These are phyloP conservation scores for Ferrisia virgata DNA, from an alignment of 2,888 invertebrate species.

Conservation along the genomic window DNA sequence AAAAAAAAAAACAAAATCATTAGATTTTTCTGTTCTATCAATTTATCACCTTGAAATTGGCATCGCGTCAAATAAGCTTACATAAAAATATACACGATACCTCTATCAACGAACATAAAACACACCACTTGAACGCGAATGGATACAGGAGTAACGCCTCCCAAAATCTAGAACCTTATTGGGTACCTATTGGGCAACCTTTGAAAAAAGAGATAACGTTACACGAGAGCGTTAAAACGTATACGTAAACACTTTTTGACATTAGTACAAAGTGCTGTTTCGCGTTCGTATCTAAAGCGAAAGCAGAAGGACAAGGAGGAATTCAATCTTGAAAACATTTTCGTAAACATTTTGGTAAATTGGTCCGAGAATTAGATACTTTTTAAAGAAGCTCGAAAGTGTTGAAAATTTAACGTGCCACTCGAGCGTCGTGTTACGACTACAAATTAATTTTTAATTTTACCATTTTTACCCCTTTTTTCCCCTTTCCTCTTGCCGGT, in stretches of 20 bases:
- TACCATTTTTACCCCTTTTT: neutral
- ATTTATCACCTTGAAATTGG: too few relatives aligned
- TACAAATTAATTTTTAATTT: constrained; percentile 13
- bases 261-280: neutral
- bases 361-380: constrained; percentile 14
- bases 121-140: neutral
- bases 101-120: too few relatives aligned
- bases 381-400: neutral
- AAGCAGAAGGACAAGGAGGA: neutral
- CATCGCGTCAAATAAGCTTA: too few relatives aligned
- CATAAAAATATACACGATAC: too few relatives aligned
- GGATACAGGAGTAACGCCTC: too few relatives aligned
- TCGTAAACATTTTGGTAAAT: constrained; percentile 5
- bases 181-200: neutral
- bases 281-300: neutral
- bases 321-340: constrained; percentile 7
- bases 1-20: neutral
- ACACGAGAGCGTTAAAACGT: neutral
- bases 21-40: too few relatives aligned
- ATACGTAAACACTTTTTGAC: neutral
- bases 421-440: neutral
- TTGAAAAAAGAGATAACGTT: neutral
- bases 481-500: neutral
- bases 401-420: constrained; percentile 1
- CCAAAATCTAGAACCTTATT: too few relatives aligned